These are phyloP conservation scores for Drosophila erecta DNA, from an alignment of 1,140 invertebrate genomes.

Conservation along the genomic window DNA sequence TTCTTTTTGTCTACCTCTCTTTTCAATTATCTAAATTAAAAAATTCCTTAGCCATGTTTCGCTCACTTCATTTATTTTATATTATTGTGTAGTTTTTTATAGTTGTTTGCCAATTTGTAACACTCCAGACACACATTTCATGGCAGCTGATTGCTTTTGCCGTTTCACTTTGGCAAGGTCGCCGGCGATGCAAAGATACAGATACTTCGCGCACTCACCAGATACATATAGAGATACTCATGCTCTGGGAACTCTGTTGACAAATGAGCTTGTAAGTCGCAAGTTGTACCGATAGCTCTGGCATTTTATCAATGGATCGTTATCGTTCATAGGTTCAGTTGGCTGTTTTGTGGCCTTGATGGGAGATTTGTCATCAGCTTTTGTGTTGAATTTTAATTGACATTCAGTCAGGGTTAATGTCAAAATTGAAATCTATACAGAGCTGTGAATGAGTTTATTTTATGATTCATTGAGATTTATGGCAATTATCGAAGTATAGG, in stretches of 20 bases:
- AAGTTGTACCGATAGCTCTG: constrained; percentile 56
- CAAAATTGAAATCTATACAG: constrained; percentile 25
- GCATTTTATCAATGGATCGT: constrained; percentile 65
- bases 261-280: constrained; percentile 71
- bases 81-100: constrained; percentile 44
- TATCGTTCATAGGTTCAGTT: constrained; percentile 44
- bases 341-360: constrained; percentile 38
- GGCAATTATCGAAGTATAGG: not conserved
- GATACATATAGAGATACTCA: constrained; percentile 38
- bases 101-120: constrained; percentile 62
- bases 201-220: constrained; percentile 23
- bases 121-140: constrained; percentile 54
- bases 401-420: constrained; percentile 46
- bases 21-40: constrained; percentile 82
- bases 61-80: constrained; percentile 32
- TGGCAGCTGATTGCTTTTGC: constrained; percentile 63
- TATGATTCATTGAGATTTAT: not conserved
- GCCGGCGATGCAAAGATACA: constrained; percentile 37
- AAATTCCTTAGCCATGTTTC: constrained; percentile 67
- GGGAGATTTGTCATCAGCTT: constrained; percentile 37
- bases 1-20: constrained; percentile 37
- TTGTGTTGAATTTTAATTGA: constrained; percentile 43
- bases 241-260: constrained; percentile 34
- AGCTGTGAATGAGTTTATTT: not conserved
- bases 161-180: constrained; percentile 66